These are phyloP conservation scores for Seira musarum DNA, from an alignment of 2,888 invertebrate genomes.

Conservation along the genomic window DNA sequence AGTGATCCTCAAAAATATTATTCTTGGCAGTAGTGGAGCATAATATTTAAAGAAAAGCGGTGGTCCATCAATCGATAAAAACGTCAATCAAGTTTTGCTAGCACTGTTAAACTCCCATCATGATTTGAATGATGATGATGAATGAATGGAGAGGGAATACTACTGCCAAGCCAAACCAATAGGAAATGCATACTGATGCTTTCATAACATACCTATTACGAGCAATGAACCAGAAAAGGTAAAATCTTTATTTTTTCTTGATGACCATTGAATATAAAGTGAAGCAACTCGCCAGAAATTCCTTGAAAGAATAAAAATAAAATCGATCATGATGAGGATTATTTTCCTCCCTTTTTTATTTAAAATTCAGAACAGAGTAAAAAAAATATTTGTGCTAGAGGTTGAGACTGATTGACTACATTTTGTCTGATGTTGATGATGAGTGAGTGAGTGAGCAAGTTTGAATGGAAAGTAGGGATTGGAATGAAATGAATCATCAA, in stretches of 20 bases:
- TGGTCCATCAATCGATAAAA: conserved; percentile 50
- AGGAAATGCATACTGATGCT: too few species aligned
- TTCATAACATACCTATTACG: too few species aligned
- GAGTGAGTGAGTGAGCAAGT: background rate
- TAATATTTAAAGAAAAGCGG: conserved; percentile 48
- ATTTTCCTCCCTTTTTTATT: conserved; percentile 18
- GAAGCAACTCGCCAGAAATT: too few species aligned
- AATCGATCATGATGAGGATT: conserved; percentile 19
- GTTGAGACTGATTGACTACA: too few species aligned
- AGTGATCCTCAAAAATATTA: background rate
- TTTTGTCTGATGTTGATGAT: background rate
- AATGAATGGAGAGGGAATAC: background rate
- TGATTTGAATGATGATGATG: conserved; percentile 1
- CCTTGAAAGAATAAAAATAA: conserved; percentile 14
- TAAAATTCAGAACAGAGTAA: conserved; percentile 11
- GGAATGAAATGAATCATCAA: conserved; percentile 22
- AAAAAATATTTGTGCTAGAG: too few species aligned
- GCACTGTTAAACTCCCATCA: background rate
- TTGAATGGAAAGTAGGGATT: background rate
- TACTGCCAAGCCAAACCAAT: too few species aligned
- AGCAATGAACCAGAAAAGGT: background rate
- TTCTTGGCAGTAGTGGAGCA: conserved; percentile 27
- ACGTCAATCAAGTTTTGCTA: conserved; percentile 51
- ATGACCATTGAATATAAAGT: conserved; percentile 13
- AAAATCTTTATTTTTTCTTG: too few species aligned